Conservation (phyloP, 2,888 invertebrate species). For the Chorisops tibialis region DNA sequence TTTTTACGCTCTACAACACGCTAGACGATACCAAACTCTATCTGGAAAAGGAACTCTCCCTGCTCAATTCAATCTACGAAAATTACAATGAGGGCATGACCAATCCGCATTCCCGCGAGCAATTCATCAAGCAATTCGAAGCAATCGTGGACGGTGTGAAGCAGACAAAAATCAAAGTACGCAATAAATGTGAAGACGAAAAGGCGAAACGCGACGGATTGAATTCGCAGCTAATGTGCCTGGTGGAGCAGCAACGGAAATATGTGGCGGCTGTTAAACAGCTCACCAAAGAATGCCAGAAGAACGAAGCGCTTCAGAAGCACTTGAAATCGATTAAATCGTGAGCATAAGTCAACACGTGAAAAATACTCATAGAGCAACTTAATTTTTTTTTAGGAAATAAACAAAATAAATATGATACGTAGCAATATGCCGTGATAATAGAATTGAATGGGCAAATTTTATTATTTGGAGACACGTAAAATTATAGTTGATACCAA, state of each 20-base stretch:
- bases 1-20: constrained; percentile 93
- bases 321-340: constrained; percentile 49
- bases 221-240: constrained; percentile 58
- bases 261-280: constrained; percentile 75
- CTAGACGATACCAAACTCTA: constrained; percentile 91
- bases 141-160: constrained; percentile 86
- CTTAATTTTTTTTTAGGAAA: too few species aligned
- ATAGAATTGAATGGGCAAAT: too few species aligned
- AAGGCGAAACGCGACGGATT: constrained; percentile 65
- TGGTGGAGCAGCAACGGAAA: constrained; percentile 69
- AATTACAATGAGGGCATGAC: constrained; percentile 86
- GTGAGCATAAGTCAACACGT: not conserved
- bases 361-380: too few species aligned
- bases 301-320: constrained; percentile 58
- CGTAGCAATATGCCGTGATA: too few species aligned
- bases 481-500: too few species aligned
- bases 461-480: too few species aligned
- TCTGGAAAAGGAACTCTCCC: constrained; percentile 83
- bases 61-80: constrained; percentile 85
- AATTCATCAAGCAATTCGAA: constrained; percentile 88
- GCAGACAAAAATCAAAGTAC: constrained; percentile 76
- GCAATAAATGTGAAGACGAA: constrained; percentile 61
- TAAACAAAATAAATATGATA: too few species aligned
- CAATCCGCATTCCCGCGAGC: constrained; percentile 73
- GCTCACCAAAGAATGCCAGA: constrained; percentile 70